These are phyloP conservation scores for Rhysida immarginata DNA, from an alignment of 1,140 invertebrate species.

Conservation along the genomic window DNA sequence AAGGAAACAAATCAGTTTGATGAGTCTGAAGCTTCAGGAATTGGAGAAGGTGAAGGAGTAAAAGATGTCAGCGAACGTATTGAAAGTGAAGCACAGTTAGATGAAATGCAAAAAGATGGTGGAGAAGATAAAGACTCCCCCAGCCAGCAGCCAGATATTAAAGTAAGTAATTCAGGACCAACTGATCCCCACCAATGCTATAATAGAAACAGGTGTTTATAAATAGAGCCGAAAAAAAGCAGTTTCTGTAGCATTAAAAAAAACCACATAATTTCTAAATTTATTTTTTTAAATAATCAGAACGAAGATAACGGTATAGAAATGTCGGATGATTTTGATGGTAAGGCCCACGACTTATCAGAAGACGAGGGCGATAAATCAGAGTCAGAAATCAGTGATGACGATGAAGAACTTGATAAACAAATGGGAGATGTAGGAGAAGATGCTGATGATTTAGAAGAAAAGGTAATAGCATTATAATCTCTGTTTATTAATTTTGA, in stretches of 20 bases:
- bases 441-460: slow-evolving; percentile 55
- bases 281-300: slow-evolving; percentile 17
- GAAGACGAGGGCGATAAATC: slow-evolving; percentile 44
- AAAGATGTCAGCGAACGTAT: slow-evolving; percentile 90
- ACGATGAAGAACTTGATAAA: slow-evolving; percentile 66
- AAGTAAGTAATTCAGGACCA: slow-evolving; percentile 7
- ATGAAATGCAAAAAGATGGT: slow-evolving; percentile 63
- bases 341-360: slow-evolving; percentile 65
- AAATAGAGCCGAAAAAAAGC: no score
- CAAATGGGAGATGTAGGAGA: slow-evolving; percentile 88
- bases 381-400: slow-evolving; percentile 39
- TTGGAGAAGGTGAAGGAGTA: slow-evolving; percentile 82
- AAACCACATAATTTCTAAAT: no score
- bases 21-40: slow-evolving; percentile 47
- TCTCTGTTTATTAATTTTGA: no score
- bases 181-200: no score
- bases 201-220: no score
- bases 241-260: no score
- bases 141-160: slow-evolving; percentile 1
- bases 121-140: slow-evolving; percentile 53
- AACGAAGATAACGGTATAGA: slow-evolving; percentile 89
- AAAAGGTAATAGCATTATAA: slow-evolving; percentile 28
- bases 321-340: slow-evolving; percentile 85
- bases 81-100: slow-evolving; percentile 85
- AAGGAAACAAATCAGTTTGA: slow-evolving; percentile 31